phyloP scores from a whole-genome alignment of 2,888 invertebrate genomes.

The Thymelicus acteon region DNA sequence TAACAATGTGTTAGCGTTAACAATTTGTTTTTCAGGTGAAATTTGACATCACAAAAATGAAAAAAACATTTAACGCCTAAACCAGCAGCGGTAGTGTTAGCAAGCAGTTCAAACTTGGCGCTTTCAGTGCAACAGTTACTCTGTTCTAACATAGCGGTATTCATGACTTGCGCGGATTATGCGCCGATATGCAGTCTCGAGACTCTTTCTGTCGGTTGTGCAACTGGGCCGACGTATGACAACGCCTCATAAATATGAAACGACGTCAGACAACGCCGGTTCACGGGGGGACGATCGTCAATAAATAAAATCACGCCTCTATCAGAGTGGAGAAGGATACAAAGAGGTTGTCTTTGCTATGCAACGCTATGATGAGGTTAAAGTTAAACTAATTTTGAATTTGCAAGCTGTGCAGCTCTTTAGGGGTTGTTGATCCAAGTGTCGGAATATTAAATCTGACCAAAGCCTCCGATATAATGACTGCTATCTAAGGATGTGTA shows the following conservation, averaged over 20 bases:
- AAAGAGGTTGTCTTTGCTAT: neutral
- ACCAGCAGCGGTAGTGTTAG: neutral
- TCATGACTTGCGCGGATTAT: constrained; percentile 22
- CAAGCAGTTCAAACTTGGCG: constrained; percentile 4
- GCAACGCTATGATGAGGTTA: neutral
- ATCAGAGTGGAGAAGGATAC: neutral
- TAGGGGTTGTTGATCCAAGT: too few species aligned
- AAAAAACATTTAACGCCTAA: neutral
- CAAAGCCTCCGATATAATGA: too few species aligned
- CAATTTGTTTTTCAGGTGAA: too few species aligned
- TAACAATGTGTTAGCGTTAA: too few species aligned
- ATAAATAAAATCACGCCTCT: constrained; percentile 10
- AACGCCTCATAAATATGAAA: constrained; percentile 31
- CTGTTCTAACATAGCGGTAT: constrained; percentile 7
- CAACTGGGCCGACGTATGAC: constrained; percentile 19
- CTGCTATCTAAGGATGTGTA: too few species aligned
- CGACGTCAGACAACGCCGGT: neutral
- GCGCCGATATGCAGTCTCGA: constrained; percentile 26
- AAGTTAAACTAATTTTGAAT: neutral
- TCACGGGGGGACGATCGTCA: neutral
- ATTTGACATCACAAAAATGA: too few species aligned
- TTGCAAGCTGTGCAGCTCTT: too few species aligned
- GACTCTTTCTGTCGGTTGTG: constrained; percentile 22
- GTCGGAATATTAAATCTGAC: too few species aligned
- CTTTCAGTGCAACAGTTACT: constrained; percentile 16